A percentile compares a stretch with the other conserved stretches of the same genome.
These are phyloP conservation scores for Leuciscus waleckii DNA, from an alignment of 2,797 vertebrate species.

Conservation along the genomic window DNA sequence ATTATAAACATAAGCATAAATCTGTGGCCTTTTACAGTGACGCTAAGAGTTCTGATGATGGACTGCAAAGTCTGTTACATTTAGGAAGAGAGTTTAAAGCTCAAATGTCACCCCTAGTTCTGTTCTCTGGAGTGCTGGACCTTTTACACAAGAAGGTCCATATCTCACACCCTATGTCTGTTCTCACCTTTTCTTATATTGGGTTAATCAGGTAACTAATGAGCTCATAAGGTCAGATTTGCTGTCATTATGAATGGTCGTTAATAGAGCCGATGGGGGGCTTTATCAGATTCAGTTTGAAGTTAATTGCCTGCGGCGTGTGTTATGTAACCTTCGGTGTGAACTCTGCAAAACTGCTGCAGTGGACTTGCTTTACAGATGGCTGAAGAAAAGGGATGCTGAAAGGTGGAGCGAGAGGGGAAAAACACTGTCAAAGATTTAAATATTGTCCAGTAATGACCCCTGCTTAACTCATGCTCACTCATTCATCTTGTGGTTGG, in stretches of 20 bases:
- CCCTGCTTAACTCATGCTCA: neutral
- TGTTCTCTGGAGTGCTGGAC: constrained; percentile 6
- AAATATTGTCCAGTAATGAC: constrained; percentile 12
- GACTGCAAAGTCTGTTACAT: neutral
- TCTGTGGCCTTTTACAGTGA: constrained; percentile 25
- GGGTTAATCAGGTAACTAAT: constrained; percentile 52
- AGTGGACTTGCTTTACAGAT: constrained; percentile 47
- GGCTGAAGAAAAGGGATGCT: neutral
- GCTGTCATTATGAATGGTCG: constrained; percentile 53
- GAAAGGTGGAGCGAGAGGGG: neutral
- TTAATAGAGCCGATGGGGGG: constrained; percentile 53
- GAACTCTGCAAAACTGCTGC: constrained; percentile 55
- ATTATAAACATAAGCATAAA: constrained; percentile 43
- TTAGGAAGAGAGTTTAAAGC: constrained; percentile 1
- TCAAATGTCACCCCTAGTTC: constrained; percentile 4
- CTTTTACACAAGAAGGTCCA: constrained; percentile 15
- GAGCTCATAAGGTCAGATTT: constrained; percentile 42
- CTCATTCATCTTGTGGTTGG: neutral
- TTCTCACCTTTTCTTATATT: constrained; percentile 32
- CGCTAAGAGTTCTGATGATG: neutral
- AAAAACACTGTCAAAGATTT: constrained; percentile 5
- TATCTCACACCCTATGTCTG: constrained; percentile 1
- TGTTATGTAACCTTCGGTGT: constrained; percentile 61
- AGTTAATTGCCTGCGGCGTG: constrained; percentile 61
- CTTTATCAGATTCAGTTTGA: constrained; percentile 64